These are phyloP conservation scores for Crenuchus spilurus DNA, from an alignment of 2,797 vertebrate genomes.

Conservation along the genomic window DNA sequence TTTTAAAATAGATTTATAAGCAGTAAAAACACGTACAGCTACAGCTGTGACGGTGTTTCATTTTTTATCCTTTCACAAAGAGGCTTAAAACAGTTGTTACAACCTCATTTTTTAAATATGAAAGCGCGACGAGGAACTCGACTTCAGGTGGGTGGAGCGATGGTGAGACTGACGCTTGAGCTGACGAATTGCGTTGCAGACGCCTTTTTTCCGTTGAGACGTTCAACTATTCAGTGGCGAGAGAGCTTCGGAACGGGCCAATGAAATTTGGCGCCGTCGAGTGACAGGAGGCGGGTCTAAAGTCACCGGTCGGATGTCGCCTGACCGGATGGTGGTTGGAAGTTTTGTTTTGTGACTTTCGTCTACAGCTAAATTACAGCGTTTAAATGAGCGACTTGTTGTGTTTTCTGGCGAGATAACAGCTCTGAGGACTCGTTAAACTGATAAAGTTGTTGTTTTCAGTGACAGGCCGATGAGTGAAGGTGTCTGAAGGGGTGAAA, in stretches of 20 bases:
- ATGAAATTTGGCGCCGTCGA: conserved; percentile 18
- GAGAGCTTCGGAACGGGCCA: conserved; percentile 50
- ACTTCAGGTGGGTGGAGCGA: not conserved
- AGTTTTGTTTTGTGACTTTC: conserved; percentile 85
- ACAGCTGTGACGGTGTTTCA: too few species aligned
- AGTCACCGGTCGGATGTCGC: conserved; percentile 75
- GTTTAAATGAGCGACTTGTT: conserved; percentile 46
- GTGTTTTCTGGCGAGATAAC: not conserved
- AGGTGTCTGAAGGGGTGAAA: conserved; percentile 57
- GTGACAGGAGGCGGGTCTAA: conserved; percentile 60
- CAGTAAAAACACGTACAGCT: too few species aligned
- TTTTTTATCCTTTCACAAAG: too few species aligned
- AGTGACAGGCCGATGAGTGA: conserved; percentile 35
- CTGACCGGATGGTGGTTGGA: conserved; percentile 80
- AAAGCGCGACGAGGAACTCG: too few species aligned
- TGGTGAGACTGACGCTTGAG: conserved; percentile 40
- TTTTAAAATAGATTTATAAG: too few species aligned
- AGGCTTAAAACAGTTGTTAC: too few species aligned
- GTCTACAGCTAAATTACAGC: conserved; percentile 26
- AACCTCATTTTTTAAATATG: too few species aligned
- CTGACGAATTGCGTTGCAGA: conserved; percentile 58
- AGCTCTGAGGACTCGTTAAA: not conserved
- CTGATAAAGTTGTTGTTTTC: not conserved
- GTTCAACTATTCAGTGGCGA: conserved; percentile 60
- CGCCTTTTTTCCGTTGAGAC: not conserved